phyloP scores from a whole-genome alignment of 2,797 vertebrate species.

The Rhinophrynus dorsalis region DNA sequence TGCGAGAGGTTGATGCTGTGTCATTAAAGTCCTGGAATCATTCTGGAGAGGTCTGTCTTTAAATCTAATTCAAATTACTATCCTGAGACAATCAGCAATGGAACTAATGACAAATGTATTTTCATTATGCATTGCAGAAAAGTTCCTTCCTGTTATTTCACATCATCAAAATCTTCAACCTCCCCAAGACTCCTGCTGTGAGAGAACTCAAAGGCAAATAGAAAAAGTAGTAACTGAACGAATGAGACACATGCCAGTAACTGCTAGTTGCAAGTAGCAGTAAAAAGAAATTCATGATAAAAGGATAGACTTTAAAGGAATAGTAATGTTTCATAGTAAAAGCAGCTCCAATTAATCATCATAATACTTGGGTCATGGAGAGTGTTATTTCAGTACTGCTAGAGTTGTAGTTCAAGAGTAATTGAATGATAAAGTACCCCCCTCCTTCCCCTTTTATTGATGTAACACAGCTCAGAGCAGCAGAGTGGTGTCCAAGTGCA shows the following conservation, averaged over 20 bases:
- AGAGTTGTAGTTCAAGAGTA: too few relatives aligned
- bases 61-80: conserved; percentile 7
- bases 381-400: too few relatives aligned
- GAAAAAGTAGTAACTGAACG: conserved; percentile 18
- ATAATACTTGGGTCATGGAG: too few relatives aligned
- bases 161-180: conserved; percentile 1
- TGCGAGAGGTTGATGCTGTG: background rate
- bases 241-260: background rate
- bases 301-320: background rate
- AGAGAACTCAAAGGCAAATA: background rate
- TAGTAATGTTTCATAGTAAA: too few relatives aligned
- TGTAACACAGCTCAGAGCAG: too few relatives aligned
- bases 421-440: too few relatives aligned
- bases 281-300: conserved; percentile 10
- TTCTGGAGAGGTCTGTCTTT: conserved; percentile 7
- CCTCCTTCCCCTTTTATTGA: too few relatives aligned
- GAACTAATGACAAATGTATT: conserved; percentile 16
- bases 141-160: conserved; percentile 17
- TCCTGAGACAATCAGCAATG: background rate
- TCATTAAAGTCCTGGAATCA: conserved; percentile 11
- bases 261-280: background rate
- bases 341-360: too few relatives aligned
- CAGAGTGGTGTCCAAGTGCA: too few relatives aligned
- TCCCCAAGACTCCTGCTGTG: background rate
- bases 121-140: conserved; percentile 17